Conservation (phyloP, 2,113 vertebrate genomes). For the Chaenocephalus aceratus region DNA sequence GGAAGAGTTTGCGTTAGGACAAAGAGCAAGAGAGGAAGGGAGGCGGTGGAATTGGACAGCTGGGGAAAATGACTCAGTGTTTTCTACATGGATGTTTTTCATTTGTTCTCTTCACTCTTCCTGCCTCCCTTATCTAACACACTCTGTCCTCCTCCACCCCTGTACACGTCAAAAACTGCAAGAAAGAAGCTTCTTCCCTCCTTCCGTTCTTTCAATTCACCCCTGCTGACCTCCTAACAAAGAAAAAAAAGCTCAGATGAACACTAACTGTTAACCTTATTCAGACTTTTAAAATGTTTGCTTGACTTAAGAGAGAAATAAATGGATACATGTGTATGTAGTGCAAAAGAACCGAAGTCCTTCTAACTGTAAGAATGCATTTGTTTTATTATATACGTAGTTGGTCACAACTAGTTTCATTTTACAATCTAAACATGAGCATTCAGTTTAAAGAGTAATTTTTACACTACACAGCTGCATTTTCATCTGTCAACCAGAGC, state of each 20-base stretch:
- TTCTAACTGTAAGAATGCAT: slow-evolving; percentile 72
- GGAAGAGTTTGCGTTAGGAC: slow-evolving; percentile 64
- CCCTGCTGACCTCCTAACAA: slow-evolving; percentile 54
- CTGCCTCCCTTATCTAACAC: slow-evolving; percentile 62
- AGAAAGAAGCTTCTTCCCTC: slow-evolving; percentile 51
- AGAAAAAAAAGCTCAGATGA: slow-evolving; percentile 46
- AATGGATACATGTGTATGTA: slow-evolving; percentile 63
- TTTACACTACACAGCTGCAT: slow-evolving; percentile 68
- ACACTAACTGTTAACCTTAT: slow-evolving; percentile 71
- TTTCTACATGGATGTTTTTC: slow-evolving; percentile 72
- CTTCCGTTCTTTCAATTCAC: slow-evolving; percentile 14
- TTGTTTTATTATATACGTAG: slow-evolving; percentile 76
- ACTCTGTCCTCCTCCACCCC: slow-evolving; percentile 46
- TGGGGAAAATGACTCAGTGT: slow-evolving; percentile 66
- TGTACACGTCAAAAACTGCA: slow-evolving; percentile 40
- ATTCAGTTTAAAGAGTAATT: slow-evolving; percentile 71
- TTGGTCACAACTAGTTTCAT: slow-evolving; percentile 71
- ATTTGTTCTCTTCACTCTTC: slow-evolving; percentile 65
- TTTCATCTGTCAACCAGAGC: slow-evolving; percentile 73
- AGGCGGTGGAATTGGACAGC: slow-evolving; percentile 45
- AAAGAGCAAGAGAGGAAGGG: slow-evolving; percentile 46
- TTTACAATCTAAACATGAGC: slow-evolving; percentile 70
- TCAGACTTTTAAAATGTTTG: slow-evolving; percentile 71
- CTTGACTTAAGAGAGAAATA: slow-evolving; percentile 70
- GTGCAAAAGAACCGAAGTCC: slow-evolving; percentile 63